Evolutionary conservation across 2,888 invertebrate species (phyloP), one percentile per base, ranked within the genome.

Genomic region (Acleris literana): DNA sequence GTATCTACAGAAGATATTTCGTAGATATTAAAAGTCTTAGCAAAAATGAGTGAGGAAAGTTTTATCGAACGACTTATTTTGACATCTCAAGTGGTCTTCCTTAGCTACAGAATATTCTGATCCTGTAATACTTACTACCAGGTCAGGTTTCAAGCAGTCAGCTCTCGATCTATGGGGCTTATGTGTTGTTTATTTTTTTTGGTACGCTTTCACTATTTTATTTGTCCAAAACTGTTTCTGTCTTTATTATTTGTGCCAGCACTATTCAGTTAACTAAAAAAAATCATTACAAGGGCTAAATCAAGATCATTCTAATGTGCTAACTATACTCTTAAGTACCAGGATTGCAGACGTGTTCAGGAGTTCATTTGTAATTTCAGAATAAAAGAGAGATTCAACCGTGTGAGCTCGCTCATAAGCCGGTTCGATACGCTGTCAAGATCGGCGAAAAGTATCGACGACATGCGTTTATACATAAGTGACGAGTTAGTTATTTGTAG

Each of bases 331-430:
- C 63, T 20, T 46, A 61, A 25, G 48, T 51, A 51, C 16, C 59
- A 60, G 59, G 18, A 43, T 9, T 29, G 55, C 68, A 71, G 69
- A 64, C 64, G 69, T 70, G 64, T 74, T 17, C 18, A 54, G 13
- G 18, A 13, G 33, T 17, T 39, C 5, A 13, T 33, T 18, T 11
- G 5, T 43, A 9, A 22, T 81, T 83, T 78, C 79, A 79, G 78
- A 78, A 74, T 71, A 63, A 71, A 66, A 73, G 63, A 71, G 62
- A 72, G 75, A 73, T 67, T 71, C 58, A 74, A 72, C 74, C 65
- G 74, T 71, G 78, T 80, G 71, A 73, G 76, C 72, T 74, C 75
- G 71, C 78, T 81, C 74, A 75, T 78, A 74, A 75, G 76, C 72
- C 74, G 71, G 71, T 82, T 78, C 73, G 76, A 82, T 72, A 75